Conservation (phyloP, 2,113 vertebrate species). For the Prietella phreatophila region DNA sequence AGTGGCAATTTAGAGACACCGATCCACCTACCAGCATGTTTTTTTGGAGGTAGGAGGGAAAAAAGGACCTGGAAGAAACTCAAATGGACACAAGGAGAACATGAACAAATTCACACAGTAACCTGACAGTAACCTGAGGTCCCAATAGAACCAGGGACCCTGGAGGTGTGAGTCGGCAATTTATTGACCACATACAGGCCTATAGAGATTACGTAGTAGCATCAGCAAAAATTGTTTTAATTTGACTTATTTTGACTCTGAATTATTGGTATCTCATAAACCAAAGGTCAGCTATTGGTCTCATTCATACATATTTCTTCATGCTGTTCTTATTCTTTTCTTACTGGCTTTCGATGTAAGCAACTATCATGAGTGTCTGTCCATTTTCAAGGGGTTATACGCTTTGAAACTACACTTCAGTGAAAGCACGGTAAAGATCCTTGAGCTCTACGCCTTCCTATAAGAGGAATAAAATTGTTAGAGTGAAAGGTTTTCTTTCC, state of each 20-base stretch:
- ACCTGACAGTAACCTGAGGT: background rate
- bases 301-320: slow-evolving; percentile 30
- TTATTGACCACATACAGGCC: slow-evolving; percentile 39
- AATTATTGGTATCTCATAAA: slow-evolving; percentile 45
- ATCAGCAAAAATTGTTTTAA: slow-evolving; percentile 14
- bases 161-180: background rate
- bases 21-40: background rate
- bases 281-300: slow-evolving; percentile 47
- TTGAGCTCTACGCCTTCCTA: slow-evolving; percentile 32
- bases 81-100: background rate
- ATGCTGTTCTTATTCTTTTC: background rate
- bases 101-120: background rate
- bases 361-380: background rate
- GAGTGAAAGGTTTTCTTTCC: slow-evolving; percentile 38
- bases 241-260: slow-evolving; percentile 23
- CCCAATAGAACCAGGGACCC: background rate
- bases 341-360: slow-evolving; percentile 14
- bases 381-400: background rate
- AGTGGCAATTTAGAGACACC: background rate
- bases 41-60: background rate
- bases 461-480: slow-evolving; percentile 53
- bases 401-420: background rate
- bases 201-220: slow-evolving; percentile 20
- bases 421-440: background rate
- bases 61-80: too few relatives aligned